Evolutionary conservation across 1,140 invertebrate genomes (phyloP).

Genomic region (Caerostris extrusa): DNA sequence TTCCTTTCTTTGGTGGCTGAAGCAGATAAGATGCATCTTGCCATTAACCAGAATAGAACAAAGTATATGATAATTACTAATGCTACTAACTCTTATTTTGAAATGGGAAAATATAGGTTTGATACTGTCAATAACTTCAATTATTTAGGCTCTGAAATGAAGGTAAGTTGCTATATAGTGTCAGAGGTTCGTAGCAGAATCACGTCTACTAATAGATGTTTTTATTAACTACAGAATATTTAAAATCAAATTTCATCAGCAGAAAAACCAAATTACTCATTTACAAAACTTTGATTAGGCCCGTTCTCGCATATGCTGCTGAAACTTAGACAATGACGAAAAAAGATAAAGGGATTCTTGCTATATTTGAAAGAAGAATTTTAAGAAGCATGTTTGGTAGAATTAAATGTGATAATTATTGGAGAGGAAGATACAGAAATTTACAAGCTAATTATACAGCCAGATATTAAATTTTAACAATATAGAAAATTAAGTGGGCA

Average conservation of each 20-base stretch:
- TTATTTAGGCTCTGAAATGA: conserved; percentile 34
- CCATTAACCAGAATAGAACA: neutral
- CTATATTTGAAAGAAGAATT: neutral
- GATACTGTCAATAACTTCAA: conserved; percentile 26
- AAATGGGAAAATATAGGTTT: neutral
- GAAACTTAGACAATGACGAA: conserved; percentile 26
- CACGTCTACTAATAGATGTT: conserved; percentile 15
- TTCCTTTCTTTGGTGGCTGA: neutral
- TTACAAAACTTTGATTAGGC: conserved; percentile 31
- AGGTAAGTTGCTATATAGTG: neutral
- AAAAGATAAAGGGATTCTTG: neutral
- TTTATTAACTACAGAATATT: neutral
- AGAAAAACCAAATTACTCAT: neutral
- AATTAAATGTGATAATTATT: neutral
- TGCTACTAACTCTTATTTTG: conserved; percentile 16
- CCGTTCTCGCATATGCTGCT: neutral
- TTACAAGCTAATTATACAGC: neutral
- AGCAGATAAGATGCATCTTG: conserved; percentile 19
- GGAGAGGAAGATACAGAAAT: conserved; percentile 19
- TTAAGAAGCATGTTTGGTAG: neutral
- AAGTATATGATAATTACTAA: conserved; percentile 13
- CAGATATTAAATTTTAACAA: neutral
- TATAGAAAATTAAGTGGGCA: neutral
- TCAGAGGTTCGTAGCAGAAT: conserved; percentile 1
- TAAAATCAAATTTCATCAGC: conserved; percentile 18